Conservation (phyloP, 2,113 vertebrate species). For the Nannospalax galili region DNA sequence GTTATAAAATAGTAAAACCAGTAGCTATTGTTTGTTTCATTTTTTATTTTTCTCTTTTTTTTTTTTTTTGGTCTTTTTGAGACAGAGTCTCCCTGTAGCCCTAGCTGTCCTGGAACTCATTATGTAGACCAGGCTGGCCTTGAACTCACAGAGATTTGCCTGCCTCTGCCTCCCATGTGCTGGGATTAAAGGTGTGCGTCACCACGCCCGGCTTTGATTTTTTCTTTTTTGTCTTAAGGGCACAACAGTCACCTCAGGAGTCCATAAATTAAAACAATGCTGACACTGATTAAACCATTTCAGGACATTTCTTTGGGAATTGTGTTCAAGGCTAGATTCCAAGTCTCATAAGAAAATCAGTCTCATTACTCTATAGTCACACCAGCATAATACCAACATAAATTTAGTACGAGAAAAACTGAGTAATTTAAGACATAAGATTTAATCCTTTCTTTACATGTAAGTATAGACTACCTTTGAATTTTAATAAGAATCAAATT, state of each 20-base stretch:
- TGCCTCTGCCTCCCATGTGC: too few species aligned
- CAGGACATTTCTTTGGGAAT: conserved; percentile 17
- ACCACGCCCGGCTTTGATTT: too few species aligned
- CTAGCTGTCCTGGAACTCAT: too few species aligned
- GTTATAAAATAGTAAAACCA: conserved; percentile 24
- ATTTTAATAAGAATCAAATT: conserved; percentile 75
- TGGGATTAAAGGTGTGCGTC: too few species aligned
- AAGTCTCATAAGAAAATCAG: conserved; percentile 50
- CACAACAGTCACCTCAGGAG: conserved; percentile 1
- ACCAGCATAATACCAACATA: conserved; percentile 75
- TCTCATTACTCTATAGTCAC: not conserved
- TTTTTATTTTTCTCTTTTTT: too few species aligned
- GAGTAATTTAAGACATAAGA: conserved; percentile 74
- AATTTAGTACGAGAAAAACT: conserved; percentile 65
- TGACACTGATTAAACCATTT: conserved; percentile 60
- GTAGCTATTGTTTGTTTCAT: not conserved
- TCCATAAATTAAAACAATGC: conserved; percentile 49
- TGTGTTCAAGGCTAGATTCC: conserved; percentile 26
- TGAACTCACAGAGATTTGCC: too few species aligned
- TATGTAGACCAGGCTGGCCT: too few species aligned
- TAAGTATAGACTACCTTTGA: conserved; percentile 59
- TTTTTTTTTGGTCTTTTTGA: too few species aligned
- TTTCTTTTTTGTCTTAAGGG: conserved; percentile 50
- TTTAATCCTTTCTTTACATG: conserved; percentile 67
- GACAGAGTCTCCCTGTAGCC: too few species aligned